These are phyloP conservation scores for Bryconaethiops microstoma DNA, from an alignment of 2,797 vertebrate species.

Conservation along the genomic window DNA sequence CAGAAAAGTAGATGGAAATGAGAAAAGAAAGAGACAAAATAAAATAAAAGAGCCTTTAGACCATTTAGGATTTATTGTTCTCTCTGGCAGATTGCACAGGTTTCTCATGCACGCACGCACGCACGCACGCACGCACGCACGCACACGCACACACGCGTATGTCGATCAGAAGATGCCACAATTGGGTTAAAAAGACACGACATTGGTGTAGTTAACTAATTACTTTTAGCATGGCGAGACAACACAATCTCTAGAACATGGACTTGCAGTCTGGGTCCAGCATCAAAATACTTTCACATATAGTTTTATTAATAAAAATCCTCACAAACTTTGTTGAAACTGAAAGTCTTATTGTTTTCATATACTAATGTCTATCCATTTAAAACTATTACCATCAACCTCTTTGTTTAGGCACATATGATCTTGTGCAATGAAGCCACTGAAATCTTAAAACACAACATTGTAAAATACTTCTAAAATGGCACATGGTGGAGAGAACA, in stretches of 20 bases:
- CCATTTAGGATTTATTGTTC: constrained; percentile 72
- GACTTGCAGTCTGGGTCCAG: not conserved
- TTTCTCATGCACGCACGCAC: constrained; percentile 20
- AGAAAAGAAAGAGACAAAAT: constrained; percentile 57
- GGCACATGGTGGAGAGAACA: constrained; percentile 3
- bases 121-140: not conserved
- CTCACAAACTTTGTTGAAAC: constrained; percentile 24
- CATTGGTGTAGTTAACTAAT: constrained; percentile 10
- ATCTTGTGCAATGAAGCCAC: constrained; percentile 64
- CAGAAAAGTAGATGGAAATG: constrained; percentile 53
- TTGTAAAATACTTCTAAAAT: constrained; percentile 50
- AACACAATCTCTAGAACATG: constrained; percentile 5
- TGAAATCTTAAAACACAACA: constrained; percentile 38
- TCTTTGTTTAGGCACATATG: constrained; percentile 69
- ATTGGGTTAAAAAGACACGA: constrained; percentile 22
- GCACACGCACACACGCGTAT: not conserved
- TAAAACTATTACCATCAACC: constrained; percentile 53
- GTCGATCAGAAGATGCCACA: constrained; percentile 30
- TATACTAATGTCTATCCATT: constrained; percentile 36
- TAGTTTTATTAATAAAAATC: not conserved
- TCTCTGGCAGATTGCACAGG: constrained; percentile 66
- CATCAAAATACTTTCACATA: constrained; percentile 30
- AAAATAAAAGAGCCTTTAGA: constrained; percentile 66
- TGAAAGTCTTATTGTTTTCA: not conserved
- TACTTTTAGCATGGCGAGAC: constrained; percentile 11